Evolutionary conservation across 2,113 vertebrate species (phyloP).

Genomic region (Upupa epops): DNA sequence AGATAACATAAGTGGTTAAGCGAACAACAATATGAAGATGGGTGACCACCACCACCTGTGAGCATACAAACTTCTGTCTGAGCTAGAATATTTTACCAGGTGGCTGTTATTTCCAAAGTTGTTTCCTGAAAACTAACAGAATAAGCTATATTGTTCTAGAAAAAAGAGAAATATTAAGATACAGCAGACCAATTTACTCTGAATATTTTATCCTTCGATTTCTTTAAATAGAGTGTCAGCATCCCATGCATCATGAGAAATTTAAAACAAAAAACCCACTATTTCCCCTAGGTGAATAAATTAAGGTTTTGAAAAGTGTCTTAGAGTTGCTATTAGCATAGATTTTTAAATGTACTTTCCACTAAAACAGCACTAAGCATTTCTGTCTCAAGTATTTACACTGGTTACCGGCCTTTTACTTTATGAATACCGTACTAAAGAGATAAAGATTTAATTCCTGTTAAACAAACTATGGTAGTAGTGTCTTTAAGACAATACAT

Average conservation of each 20-base stretch:
- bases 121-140: background rate
- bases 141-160: background rate
- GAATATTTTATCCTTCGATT: conserved; percentile 1
- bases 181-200: background rate
- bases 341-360: background rate
- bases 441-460: conserved; percentile 25
- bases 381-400: conserved; percentile 22
- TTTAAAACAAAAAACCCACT: conserved; percentile 12
- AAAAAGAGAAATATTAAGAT: background rate
- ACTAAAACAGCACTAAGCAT: conserved; percentile 14
- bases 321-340: background rate
- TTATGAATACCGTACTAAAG: background rate
- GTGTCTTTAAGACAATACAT: background rate
- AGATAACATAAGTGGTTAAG: background rate
- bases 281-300: background rate
- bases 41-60: too few relatives aligned
- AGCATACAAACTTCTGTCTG: background rate
- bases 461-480: background rate
- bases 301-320: background rate
- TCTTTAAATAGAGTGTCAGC: background rate
- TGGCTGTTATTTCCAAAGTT: background rate
- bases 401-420: conserved; percentile 4
- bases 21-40: background rate
- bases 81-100: background rate
- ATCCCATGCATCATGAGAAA: background rate